Evolutionary conservation across 2,797 vertebrate genomes (phyloP).

Genomic region (Siniperca scherzeri): DNA sequence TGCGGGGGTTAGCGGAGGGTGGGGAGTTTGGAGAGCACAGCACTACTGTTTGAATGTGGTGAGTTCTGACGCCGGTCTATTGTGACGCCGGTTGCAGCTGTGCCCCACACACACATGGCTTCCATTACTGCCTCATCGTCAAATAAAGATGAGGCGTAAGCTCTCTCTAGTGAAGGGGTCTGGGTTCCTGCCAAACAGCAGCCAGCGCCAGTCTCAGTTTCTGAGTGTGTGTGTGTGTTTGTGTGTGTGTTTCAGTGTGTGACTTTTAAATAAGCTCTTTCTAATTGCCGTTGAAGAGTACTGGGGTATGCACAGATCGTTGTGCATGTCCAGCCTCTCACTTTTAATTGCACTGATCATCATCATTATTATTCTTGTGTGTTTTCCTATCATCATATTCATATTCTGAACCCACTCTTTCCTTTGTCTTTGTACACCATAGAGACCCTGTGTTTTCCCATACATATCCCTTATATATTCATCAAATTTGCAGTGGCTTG

Average conservation of each 20-base stretch:
- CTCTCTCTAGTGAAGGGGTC: slow-evolving; percentile 70
- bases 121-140: slow-evolving; percentile 75
- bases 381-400: slow-evolving; percentile 28
- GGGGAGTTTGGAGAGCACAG: slow-evolving; percentile 49
- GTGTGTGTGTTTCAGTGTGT: slow-evolving; percentile 43
- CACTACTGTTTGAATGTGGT: slow-evolving; percentile 75
- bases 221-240: slow-evolving; percentile 40
- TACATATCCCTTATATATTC: not conserved
- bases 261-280: slow-evolving; percentile 72
- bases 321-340: slow-evolving; percentile 63
- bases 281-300: slow-evolving; percentile 58
- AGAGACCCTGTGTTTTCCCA: not conserved
- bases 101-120: slow-evolving; percentile 73
- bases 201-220: slow-evolving; percentile 74
- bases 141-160: slow-evolving; percentile 71
- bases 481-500: not conserved
- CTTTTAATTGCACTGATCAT: slow-evolving; percentile 43
- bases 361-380: slow-evolving; percentile 25
- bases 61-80: slow-evolving; percentile 78
- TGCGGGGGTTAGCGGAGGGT: slow-evolving; percentile 23
- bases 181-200: slow-evolving; percentile 81
- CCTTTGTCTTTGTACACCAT: slow-evolving; percentile 35
- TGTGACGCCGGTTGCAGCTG: slow-evolving; percentile 81
- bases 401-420: slow-evolving; percentile 38
- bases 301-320: slow-evolving; percentile 20